Evolutionary conservation across 2,888 invertebrate genomes (phyloP), one percentile per base, ranked within the genome.

Genomic region (Drosophila differens): DNA sequence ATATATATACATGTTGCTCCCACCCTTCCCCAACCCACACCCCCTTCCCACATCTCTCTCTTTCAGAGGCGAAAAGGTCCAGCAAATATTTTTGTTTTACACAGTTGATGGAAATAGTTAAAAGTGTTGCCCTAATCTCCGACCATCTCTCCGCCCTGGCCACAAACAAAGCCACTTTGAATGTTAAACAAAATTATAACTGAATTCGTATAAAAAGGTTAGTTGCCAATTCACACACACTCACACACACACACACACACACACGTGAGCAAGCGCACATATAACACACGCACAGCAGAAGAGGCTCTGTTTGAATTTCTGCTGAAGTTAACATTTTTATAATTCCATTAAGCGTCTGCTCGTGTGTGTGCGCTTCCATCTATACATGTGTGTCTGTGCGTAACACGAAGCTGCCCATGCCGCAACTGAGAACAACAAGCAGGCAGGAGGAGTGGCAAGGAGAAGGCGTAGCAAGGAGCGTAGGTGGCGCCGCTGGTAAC

Each of bases 261-360:
- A 66, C 47, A 39, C 28, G 28, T 28, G 28, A 4, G 28, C 28
- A 28, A 28, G 28, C 28, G 28, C 28, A 28, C 30, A 30, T 30
- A 30, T 30, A 30, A 6, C 32, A 49, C 68, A 61, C 55, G 52
- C 35, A 52, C 32, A 44, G 28, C 28, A 19, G 55, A 33, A 22
- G 76, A 65, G 84, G 89, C 84, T 73, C 71, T 89, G 83, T 89
- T 90, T 89, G 87, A 89, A 90, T 87, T 90, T 87, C 71, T 87
- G 86, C 86, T 90, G 86, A 87, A 87, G 89, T 90, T 90, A 87
- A 90, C 91, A 87, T 87, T 90, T 87, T 87, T 87, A 87, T 87
- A 87, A 87, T 87, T 87, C 91, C 86, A 87, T 87, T 87, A 90
- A 86, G 86, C 89, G 83, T 61, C 77, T 60, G 74, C 71, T 75